A percentile compares a stretch with the other conserved stretches of the same genome.
Evolutionary conservation across 2,888 invertebrate species (phyloP).

Genomic region (Galerucella nymphaeae): DNA sequence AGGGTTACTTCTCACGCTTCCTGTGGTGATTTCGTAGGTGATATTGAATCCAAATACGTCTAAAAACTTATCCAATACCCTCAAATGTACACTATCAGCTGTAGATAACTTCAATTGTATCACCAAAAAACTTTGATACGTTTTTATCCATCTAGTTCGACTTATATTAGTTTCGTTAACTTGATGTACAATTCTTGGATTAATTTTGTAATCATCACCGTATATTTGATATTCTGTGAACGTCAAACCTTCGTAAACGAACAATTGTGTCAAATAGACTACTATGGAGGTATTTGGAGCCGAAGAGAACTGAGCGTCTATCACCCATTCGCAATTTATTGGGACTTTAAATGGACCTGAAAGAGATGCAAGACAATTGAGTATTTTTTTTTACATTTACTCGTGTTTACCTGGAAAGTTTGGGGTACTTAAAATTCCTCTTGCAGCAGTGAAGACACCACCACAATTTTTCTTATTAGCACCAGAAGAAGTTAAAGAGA

Average conservation of each 20-base stretch:
- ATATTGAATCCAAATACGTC: conserved; percentile 93
- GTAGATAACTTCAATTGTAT: conserved; percentile 79
- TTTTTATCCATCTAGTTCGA: conserved; percentile 72
- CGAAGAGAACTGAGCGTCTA: conserved; percentile 75
- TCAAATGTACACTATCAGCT: conserved; percentile 83
- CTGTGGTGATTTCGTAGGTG: conserved; percentile 84
- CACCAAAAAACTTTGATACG: conserved; percentile 79
- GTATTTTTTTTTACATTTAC: neutral
- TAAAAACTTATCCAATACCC: conserved; percentile 82
- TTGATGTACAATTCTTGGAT: conserved; percentile 73
- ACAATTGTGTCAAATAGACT: conserved; percentile 89
- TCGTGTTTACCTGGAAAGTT: conserved; percentile 74
- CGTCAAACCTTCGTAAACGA: conserved; percentile 74
- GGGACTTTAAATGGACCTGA: conserved; percentile 88
- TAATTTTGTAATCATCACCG: conserved; percentile 55
- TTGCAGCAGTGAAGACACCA: conserved; percentile 72
- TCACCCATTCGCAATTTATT: conserved; percentile 85
- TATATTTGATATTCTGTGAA: conserved; percentile 58
- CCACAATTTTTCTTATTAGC: conserved; percentile 68
- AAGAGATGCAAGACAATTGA: conserved; percentile 65
- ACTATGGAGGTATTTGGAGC: conserved; percentile 76
- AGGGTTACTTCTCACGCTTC: conserved; percentile 68
- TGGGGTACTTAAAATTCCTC: conserved; percentile 83
- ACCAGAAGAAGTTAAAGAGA: conserved; percentile 5
- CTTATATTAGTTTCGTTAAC: conserved; percentile 79